Evolutionary conservation across 2,113 vertebrate genomes (phyloP), one percentile per base, ranked within the genome.

Genomic region (Cnemophilus loriae): DNA sequence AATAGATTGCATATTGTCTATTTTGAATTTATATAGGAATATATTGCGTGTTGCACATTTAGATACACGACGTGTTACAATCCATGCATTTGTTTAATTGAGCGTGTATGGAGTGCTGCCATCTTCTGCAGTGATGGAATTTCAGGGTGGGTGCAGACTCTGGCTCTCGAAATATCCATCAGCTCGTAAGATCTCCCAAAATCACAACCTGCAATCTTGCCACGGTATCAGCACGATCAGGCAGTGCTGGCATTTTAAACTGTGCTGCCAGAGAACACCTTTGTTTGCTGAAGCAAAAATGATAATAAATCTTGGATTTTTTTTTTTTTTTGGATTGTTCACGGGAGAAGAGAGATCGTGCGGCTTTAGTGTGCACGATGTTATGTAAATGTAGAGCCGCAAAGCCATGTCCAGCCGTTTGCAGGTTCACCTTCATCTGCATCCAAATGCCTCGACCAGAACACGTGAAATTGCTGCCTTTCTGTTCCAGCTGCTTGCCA

Each of bases 101-200:
- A 1, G 24, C 2, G 2, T 13, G 13, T 8, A 2, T 32, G 41
- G 24, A 41, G 17, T 16, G 15, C 23, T 46, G 1, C 49, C 44
- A 11, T 10, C 26, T 46, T 2, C 10, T 19, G n/a, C 32, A 41
- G 19, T 37, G 68, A 11, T 60, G 46, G 49, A 57, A 53, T 83
- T 93, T 73, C 21, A 33, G 67, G 28, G 21, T 64, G 46, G 11
- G 10, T 68, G 26, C 8, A 9, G 27, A 8, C 4, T 49, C n/a
- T 75, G 60, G 5, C 26, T 47, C 61, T 41, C 52, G 49, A 78
- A 79, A 84, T 39, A 17, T 18, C 33, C 32, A 5, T 74, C 52
- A 78, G 19, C 24, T 59, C 33, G 15, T 32, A 18, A 32, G 64
- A 60, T 12, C 18, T 68, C 41, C 61, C 41, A 59, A 44, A 94